phyloP scores from a whole-genome alignment of 2,113 vertebrate species.

The Silurus meridionalis region DNA sequence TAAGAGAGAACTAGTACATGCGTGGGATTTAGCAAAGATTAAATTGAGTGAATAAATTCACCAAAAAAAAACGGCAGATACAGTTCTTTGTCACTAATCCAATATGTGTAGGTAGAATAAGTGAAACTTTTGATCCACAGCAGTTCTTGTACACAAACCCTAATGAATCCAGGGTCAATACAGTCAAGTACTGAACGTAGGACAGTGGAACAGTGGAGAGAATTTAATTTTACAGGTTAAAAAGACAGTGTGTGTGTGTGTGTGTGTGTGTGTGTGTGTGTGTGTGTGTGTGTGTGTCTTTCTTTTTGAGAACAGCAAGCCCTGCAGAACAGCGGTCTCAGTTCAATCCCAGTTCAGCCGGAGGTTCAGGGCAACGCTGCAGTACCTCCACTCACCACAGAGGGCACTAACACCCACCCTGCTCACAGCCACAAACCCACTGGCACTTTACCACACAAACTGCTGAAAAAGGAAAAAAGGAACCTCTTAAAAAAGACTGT shows the following conservation, averaged over 20 bases:
- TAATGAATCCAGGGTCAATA: not conserved
- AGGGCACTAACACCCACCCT: slow-evolving; percentile 19
- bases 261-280: slow-evolving; percentile 31
- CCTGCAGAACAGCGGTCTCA: slow-evolving; percentile 96
- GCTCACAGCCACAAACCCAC: slow-evolving; percentile 35
- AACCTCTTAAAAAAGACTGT: slow-evolving; percentile 45
- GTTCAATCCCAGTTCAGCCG: slow-evolving; percentile 83
- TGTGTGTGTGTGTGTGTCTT: slow-evolving; percentile 38
- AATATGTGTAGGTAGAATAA: not conserved
- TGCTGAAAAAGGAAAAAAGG: slow-evolving; percentile 83
- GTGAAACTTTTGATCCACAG: not conserved
- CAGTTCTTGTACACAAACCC: not conserved
- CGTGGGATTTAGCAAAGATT: not conserved
- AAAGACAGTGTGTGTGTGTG: slow-evolving; percentile 2
- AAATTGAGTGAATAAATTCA: not conserved
- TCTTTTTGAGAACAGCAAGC: slow-evolving; percentile 83
- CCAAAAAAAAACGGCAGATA: not conserved
- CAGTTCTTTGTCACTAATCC: not conserved
- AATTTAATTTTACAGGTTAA: not conserved
- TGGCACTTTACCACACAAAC: slow-evolving; percentile 61
- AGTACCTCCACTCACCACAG: slow-evolving; percentile 62
- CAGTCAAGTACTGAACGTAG: not conserved
- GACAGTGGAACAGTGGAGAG: not conserved
- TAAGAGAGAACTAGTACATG: not conserved
- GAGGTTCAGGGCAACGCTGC: slow-evolving; percentile 73